Evolutionary conservation across 2,113 vertebrate genomes (phyloP).

Genomic region (Lampris incognitus): DNA sequence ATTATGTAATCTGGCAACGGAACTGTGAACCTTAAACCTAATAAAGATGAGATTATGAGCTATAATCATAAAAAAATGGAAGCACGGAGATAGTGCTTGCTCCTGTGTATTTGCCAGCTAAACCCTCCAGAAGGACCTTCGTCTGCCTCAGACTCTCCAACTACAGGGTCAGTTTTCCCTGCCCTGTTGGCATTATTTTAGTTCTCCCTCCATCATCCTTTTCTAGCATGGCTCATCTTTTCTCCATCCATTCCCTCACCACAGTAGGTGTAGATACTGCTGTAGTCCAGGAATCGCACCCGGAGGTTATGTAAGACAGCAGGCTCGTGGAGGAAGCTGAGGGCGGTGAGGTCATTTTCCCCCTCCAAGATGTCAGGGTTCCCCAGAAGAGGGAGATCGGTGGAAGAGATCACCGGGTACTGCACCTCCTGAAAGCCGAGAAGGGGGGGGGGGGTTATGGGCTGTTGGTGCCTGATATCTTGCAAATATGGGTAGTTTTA

Average conservation of each 20-base stretch:
- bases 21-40: conserved; percentile 65
- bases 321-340: conserved; percentile 85
- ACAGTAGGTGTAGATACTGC: conserved; percentile 85
- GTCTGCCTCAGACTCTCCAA: not conserved
- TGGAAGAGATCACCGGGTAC: conserved; percentile 52
- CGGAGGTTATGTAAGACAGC: conserved; percentile 85
- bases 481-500: not conserved
- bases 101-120: conserved; percentile 1
- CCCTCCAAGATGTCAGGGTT: conserved; percentile 84
- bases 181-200: not conserved
- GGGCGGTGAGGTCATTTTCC: conserved; percentile 81
- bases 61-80: conserved; percentile 39
- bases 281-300: conserved; percentile 84
- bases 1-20: not conserved
- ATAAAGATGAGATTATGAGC: conserved; percentile 34
- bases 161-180: not conserved
- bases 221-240: not conserved
- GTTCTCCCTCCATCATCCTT: not conserved
- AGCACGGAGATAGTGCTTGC: conserved; percentile 27
- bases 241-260: conserved; percentile 68
- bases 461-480: not conserved
- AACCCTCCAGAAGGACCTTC: not conserved
- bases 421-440: conserved; percentile 61
- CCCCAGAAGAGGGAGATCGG: conserved; percentile 79
- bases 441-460: not conserved